These are phyloP conservation scores for Apis dorsata DNA, from an alignment of 1,140 invertebrate species.

Conservation along the genomic window DNA sequence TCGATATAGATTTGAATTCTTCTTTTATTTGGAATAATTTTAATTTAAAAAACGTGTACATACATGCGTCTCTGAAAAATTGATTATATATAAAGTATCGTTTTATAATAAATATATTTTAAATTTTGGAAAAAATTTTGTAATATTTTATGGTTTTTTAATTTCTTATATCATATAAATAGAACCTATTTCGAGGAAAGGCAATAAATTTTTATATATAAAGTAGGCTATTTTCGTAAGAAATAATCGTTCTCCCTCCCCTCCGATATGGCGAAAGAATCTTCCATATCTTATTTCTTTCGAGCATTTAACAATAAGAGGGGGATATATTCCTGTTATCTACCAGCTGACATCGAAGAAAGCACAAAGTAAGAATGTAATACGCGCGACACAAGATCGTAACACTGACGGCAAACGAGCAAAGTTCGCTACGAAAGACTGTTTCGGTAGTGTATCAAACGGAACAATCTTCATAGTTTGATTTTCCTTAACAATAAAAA, in stretches of 20 bases:
- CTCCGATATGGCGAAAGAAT: not conserved
- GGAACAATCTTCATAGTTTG: not conserved
- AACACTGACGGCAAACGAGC: conserved; percentile 35
- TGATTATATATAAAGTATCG: too few relatives aligned
- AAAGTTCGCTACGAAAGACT: conserved; percentile 41
- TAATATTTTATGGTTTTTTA: too few relatives aligned
- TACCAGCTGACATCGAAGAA: conserved; percentile 8
- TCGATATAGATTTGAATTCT: too few relatives aligned
- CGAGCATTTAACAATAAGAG: not conserved
- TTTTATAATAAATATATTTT: too few relatives aligned
- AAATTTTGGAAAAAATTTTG: too few relatives aligned
- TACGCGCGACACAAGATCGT: conserved; percentile 35
- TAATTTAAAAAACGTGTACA: too few relatives aligned
- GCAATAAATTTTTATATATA: too few relatives aligned
- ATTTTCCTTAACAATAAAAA: conserved; percentile 7
- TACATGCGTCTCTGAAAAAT: too few relatives aligned
- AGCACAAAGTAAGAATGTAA: conserved; percentile 39
- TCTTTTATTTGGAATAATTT: too few relatives aligned
- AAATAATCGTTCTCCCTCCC: not conserved
- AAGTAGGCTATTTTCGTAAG: too few relatives aligned
- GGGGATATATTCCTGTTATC: conserved; percentile 29
- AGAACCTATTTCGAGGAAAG: too few relatives aligned
- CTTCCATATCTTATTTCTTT: not conserved
- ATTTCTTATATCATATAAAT: too few relatives aligned
- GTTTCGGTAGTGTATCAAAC: conserved; percentile 31